These are phyloP conservation scores for Epinotia demarniana DNA, from an alignment of 2,888 invertebrate genomes.

Conservation along the genomic window DNA sequence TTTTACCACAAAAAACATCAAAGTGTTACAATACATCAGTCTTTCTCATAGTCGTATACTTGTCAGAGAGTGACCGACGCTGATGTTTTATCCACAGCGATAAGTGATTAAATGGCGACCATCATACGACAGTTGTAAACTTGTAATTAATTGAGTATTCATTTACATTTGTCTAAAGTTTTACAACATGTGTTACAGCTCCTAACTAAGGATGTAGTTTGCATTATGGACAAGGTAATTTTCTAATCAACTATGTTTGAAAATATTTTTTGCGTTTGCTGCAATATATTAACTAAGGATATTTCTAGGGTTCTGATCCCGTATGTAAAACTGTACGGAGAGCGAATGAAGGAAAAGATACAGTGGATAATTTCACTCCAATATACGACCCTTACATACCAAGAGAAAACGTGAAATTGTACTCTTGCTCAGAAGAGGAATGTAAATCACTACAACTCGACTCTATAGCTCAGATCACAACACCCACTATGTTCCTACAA, in stretches of 20 bases:
- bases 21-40: too few relatives aligned
- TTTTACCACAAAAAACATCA: too few relatives aligned
- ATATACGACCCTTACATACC: constrained; percentile 76
- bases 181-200: constrained; percentile 59
- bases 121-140: background rate
- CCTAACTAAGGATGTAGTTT: constrained; percentile 69
- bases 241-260: constrained; percentile 4
- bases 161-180: background rate
- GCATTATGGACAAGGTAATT: constrained; percentile 70
- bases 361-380: constrained; percentile 55
- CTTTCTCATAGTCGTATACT: too few relatives aligned
- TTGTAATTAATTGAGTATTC: background rate
- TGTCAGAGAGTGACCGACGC: too few relatives aligned
- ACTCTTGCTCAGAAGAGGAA: constrained; percentile 63
- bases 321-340: constrained; percentile 56
- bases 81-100: too few relatives aligned
- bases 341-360: constrained; percentile 50
- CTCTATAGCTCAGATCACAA: constrained; percentile 66
- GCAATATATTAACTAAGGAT: constrained; percentile 19
- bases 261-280: constrained; percentile 16
- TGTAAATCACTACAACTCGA: constrained; percentile 60
- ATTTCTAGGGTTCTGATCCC: constrained; percentile 49
- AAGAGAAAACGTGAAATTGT: constrained; percentile 60
- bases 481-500: constrained; percentile 58
- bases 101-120: too few relatives aligned